Conservation (phyloP, 2,888 invertebrate species). For the Drosophila nr. perissopoda region DNA sequence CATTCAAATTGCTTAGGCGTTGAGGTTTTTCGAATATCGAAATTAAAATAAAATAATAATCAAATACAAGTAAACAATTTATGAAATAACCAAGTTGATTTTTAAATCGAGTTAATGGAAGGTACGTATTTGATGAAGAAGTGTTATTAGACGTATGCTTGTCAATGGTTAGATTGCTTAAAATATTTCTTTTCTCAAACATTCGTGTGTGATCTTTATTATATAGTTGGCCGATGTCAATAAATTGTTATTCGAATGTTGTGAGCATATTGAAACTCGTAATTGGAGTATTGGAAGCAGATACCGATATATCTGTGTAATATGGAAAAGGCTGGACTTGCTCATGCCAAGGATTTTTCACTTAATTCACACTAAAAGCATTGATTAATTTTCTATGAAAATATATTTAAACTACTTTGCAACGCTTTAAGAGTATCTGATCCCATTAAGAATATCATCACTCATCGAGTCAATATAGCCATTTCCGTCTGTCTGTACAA, state of each 20-base stretch:
- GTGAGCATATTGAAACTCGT: not conserved
- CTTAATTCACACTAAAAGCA: no score
- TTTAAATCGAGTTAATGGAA: not conserved
- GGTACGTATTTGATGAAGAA: not conserved
- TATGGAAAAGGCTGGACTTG: not conserved
- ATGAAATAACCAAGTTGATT: not conserved
- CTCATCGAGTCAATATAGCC: no score
- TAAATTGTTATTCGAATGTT: not conserved
- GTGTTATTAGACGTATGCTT: not conserved
- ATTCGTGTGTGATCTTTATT: not conserved
- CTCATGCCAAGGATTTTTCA: not conserved
- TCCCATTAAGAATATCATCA: no score
- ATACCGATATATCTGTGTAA: not conserved
- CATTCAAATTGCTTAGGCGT: slow-evolving; percentile 84
- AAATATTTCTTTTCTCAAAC: not conserved
- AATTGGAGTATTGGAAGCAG: no score
- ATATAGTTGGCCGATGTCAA: not conserved
- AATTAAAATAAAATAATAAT: slow-evolving; percentile 15
- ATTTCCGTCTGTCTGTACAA: no score
- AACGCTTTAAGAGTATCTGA: no score
- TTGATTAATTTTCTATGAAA: no score
- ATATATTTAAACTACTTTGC: no score
- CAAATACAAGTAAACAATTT: not conserved
- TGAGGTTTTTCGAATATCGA: not conserved
- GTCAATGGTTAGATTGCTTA: not conserved